Evolutionary conservation across 2,113 vertebrate genomes (phyloP), one percentile per base, ranked within the genome.

Genomic region (Crotalus horridus): DNA sequence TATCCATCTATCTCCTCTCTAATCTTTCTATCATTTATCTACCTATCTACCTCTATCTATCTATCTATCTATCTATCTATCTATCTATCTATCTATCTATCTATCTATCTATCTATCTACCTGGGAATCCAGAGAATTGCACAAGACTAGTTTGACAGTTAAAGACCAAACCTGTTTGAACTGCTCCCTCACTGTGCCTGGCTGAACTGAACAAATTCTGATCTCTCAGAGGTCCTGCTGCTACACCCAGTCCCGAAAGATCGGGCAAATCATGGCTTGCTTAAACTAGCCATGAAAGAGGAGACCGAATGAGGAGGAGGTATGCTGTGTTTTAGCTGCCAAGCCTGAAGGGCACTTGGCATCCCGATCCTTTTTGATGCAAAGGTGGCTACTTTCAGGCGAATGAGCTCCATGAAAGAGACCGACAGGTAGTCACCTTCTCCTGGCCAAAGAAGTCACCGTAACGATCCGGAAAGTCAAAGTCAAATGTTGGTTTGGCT

Each of bases 391-490:
- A 10, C 1, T 29, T 13, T 53, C 21, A 46, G 26, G 7, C 4
- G 6, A 29, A 29, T n/a, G 10, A 64, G 26, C 59, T 61, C 13
- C 46, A 29, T 29, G 11, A 23, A 61, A n/a, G 58, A 59, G 21
- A 59, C 58, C 1, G 20, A 17, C 2, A 15, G 1, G 24, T 4
- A 6, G 23, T 0, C 6, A 53, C 6, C 26, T 1, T 0, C 26
- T 51, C 29, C 20, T 26, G 21, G 0, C 91, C 46, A 53, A 39
- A 2, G n/a, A n/a, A 87, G 43, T 29, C 55, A 4, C 6, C 17
- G 0, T 29, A 58, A 56, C 5, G 26, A 1, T 0, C 0, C 2
- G 23, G 48, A 20, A 58, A 43, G 39, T 0, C 24, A 39, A n/a
- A 43, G 23, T 64, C 8, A 3, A 74, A 64, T 4, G 54, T 90